A percentile compares a stretch with the other conserved stretches of the same genome.
Conservation (phyloP, 1,140 invertebrate genomes). For the Bacillus rossius region DNA sequence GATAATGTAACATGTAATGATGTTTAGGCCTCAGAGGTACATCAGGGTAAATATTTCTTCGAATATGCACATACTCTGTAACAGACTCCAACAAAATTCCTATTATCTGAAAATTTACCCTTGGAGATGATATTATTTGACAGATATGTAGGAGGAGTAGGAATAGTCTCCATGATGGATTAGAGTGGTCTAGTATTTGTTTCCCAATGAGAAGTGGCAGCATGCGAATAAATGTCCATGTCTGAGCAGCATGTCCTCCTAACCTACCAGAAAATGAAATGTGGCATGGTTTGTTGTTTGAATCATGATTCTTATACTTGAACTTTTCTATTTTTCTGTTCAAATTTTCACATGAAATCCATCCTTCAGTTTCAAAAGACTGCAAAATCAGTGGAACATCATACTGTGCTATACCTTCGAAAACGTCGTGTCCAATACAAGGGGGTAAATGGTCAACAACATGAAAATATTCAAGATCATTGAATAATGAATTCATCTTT, state of each 20-base stretch:
- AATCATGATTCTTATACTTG: neutral
- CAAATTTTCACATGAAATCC: neutral
- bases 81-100: neutral
- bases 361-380: neutral
- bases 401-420: conserved; percentile 1
- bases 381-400: neutral
- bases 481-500: neutral
- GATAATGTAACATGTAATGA: no score
- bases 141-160: neutral
- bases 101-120: neutral
- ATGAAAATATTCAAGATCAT: neutral
- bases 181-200: neutral
- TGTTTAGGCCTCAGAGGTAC: neutral
- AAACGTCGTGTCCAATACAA: no score
- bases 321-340: neutral
- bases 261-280: neutral
- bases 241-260: conserved; percentile 3
- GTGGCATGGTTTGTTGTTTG: neutral
- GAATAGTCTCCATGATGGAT: neutral
- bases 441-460: neutral
- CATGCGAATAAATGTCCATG: neutral
- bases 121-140: neutral
- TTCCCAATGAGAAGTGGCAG: neutral
- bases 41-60: neutral
- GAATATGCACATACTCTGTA: neutral